A percentile compares a stretch with the other conserved stretches of the same genome.
Conservation (phyloP, 2,888 invertebrate species). For the Serrognathus titanus region DNA sequence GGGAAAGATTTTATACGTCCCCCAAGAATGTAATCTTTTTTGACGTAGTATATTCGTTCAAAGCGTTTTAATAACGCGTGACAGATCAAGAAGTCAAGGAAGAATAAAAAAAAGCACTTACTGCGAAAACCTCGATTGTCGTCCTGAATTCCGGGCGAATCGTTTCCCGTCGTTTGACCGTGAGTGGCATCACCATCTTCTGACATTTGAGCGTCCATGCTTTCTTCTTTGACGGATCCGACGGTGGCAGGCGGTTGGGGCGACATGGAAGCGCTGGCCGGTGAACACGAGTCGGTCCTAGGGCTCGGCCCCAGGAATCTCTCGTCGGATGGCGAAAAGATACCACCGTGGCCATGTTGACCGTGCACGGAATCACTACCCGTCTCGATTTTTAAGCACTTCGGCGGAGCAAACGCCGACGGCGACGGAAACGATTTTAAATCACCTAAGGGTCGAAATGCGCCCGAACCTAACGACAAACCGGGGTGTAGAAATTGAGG, state of each 20-base stretch:
- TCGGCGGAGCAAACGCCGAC: constrained; percentile 70
- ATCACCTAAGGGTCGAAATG: constrained; percentile 58
- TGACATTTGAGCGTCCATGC: constrained; percentile 56
- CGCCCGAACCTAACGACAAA: constrained; percentile 58
- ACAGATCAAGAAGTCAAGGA: constrained; percentile 4
- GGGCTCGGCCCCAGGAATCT: constrained; percentile 49
- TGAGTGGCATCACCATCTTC: constrained; percentile 55
- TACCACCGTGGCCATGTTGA: constrained; percentile 40
- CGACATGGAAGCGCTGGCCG: constrained; percentile 58
- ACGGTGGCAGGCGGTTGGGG: constrained; percentile 41
- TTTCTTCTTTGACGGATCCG: constrained; percentile 51
- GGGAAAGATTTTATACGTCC: too few relatives aligned
- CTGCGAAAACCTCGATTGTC: constrained; percentile 56
- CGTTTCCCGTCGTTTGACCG: constrained; percentile 42
- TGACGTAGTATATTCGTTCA: neutral
- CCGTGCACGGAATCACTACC: constrained; percentile 41
- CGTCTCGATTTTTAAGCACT: constrained; percentile 57
- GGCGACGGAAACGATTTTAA: constrained; percentile 55
- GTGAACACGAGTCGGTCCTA: constrained; percentile 59
- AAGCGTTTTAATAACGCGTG: neutral
- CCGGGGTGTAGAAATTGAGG: constrained; percentile 69
- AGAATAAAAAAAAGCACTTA: constrained; percentile 48
- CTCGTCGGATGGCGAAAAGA: constrained; percentile 48
- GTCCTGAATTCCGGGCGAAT: constrained; percentile 46
- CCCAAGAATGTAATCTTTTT: too few relatives aligned